phyloP scores from a whole-genome alignment of 2,888 invertebrate species.

The Salpingus planirostris region DNA sequence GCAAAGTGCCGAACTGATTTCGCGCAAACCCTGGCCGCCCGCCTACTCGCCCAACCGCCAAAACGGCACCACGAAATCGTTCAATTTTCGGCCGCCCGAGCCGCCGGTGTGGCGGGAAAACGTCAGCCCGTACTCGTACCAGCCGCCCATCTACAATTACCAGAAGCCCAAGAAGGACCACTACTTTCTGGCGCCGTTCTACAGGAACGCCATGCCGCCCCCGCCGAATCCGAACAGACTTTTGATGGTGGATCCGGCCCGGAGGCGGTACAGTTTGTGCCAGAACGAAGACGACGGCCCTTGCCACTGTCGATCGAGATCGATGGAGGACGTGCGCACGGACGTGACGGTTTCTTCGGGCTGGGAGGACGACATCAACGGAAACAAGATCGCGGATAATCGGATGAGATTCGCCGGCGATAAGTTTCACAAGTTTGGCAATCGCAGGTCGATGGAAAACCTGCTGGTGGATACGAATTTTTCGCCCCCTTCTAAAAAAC shows the following conservation, averaged over 20 bases:
- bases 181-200: conserved; percentile 62
- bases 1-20: conserved; percentile 39
- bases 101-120: conserved; percentile 29
- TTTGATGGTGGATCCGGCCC: conserved; percentile 33
- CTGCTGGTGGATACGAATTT: conserved; percentile 49
- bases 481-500: conserved; percentile 46
- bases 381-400: conserved; percentile 48
- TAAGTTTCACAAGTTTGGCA: conserved; percentile 15
- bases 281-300: conserved; percentile 27
- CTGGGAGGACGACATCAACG: conserved; percentile 43
- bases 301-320: conserved; percentile 60
- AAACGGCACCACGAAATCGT: conserved; percentile 39
- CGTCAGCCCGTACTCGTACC: conserved; percentile 43
- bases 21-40: conserved; percentile 50
- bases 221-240: conserved; percentile 40
- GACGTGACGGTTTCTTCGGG: conserved; percentile 48
- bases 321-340: conserved; percentile 63
- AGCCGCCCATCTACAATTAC: conserved; percentile 45
- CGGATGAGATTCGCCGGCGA: conserved; percentile 6
- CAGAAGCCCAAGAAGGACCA: conserved; percentile 44
- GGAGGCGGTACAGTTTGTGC: conserved; percentile 16
- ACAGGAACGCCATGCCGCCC: conserved; percentile 56
- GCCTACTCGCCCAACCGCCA: conserved; percentile 20
- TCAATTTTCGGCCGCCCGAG: conserved; percentile 30
- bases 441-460: conserved; percentile 66